These are phyloP conservation scores for Metacarcinus magister DNA, from an alignment of 2,888 invertebrate species.

Conservation along the genomic window DNA sequence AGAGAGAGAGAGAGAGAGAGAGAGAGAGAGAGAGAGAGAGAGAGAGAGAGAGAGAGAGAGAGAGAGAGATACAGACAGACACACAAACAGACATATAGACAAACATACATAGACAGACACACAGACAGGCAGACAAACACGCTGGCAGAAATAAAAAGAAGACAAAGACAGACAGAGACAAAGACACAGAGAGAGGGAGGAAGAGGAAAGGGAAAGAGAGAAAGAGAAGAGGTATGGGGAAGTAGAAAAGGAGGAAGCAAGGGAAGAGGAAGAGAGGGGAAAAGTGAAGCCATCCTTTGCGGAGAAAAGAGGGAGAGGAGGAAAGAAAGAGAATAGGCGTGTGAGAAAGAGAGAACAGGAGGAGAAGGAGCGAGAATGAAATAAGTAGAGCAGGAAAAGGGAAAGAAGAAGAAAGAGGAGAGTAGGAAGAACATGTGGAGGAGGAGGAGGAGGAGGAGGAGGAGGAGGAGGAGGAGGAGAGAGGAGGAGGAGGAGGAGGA, in stretches of 20 bases:
- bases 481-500: neutral
- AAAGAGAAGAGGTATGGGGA: neutral
- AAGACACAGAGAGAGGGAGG: neutral
- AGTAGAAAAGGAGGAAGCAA: slow-evolving; percentile 4
- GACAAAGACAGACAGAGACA: neutral
- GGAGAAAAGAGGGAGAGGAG: slow-evolving; percentile 44
- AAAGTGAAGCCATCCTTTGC: neutral
- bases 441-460: neutral
- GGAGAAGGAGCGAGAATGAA: neutral
- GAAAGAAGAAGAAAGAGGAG: neutral
- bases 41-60: neutral
- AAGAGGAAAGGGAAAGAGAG: neutral
- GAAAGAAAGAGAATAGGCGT: neutral
- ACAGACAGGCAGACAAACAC: neutral
- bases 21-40: neutral
- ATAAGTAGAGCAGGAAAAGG: neutral
- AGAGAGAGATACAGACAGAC: neutral
- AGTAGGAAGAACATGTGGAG: neutral
- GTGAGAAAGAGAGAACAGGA: neutral
- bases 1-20: neutral
- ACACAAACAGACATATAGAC: neutral
- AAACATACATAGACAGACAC: neutral
- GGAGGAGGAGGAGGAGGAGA: neutral
- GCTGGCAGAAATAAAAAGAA: neutral
- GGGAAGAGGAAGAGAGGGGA: neutral